Conservation (phyloP, 1,140 invertebrate genomes). For the Euglossa dilemma region DNA sequence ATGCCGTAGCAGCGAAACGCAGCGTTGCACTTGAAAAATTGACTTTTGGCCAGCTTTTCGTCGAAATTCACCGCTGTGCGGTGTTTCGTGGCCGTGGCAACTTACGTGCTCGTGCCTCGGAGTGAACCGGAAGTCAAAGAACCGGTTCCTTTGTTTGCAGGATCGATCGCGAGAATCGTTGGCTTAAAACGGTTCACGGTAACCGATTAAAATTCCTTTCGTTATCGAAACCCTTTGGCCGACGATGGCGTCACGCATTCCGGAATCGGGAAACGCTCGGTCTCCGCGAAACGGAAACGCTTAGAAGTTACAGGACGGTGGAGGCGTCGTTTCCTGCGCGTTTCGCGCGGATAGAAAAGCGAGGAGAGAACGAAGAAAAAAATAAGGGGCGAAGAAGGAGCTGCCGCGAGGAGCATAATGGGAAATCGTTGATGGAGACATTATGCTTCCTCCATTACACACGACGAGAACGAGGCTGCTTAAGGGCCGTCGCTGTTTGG, state of each 20-base stretch:
- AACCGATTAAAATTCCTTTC: neutral
- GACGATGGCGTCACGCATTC: neutral
- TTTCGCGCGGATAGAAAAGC: neutral
- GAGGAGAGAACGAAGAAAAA: neutral
- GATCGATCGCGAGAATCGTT: neutral
- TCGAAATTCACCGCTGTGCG: no score
- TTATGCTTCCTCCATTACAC: constrained; percentile 49
- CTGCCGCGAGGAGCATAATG: constrained; percentile 46
- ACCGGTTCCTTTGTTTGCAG: neutral
- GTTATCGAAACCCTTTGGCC: neutral
- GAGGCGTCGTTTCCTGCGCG: neutral
- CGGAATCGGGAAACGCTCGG: neutral
- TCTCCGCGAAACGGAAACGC: neutral
- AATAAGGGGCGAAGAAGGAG: neutral
- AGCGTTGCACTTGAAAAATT: no score
- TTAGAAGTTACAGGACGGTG: neutral
- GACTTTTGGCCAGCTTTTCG: no score
- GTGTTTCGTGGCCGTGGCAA: no score
- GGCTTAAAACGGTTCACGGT: no score
- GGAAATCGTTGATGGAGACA: constrained; percentile 66
- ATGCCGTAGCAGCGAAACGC: no score
- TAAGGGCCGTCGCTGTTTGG: constrained; percentile 1
- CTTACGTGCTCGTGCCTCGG: no score
- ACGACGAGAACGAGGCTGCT: constrained; percentile 33
- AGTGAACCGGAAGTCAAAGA: neutral